Evolutionary conservation across 2,113 vertebrate species (phyloP).

Genomic region (Xiphophorus couchianus): DNA sequence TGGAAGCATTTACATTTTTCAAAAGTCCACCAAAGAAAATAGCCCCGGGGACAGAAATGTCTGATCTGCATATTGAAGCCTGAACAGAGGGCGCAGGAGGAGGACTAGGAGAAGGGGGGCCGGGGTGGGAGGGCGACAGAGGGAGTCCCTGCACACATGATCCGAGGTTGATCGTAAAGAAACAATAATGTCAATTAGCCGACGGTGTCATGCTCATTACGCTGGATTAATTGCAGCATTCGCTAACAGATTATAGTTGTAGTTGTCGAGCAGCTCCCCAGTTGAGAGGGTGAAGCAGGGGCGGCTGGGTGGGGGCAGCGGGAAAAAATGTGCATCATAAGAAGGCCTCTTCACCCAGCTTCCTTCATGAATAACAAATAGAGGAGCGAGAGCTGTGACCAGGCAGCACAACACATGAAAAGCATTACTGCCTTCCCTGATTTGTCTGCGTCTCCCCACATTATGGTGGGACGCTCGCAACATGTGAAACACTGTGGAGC

Average conservation of each 20-base stretch:
- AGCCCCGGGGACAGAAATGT: slow-evolving; percentile 72
- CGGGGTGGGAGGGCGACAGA: slow-evolving; percentile 11
- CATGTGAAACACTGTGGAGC: slow-evolving; percentile 33
- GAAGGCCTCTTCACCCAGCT: slow-evolving; percentile 78
- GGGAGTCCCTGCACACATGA: slow-evolving; percentile 31
- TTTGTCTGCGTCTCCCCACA: slow-evolving; percentile 61
- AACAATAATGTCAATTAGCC: slow-evolving; percentile 64
- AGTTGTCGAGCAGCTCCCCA: slow-evolving; percentile 36
- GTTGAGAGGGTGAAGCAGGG: slow-evolving; percentile 19
- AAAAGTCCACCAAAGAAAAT: slow-evolving; percentile 79
- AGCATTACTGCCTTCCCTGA: slow-evolving; percentile 77
- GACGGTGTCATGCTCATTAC: slow-evolving; percentile 45
- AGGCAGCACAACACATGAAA: slow-evolving; percentile 78
- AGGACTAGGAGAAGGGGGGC: neutral
- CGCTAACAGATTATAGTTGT: slow-evolving; percentile 49
- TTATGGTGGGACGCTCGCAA: slow-evolving; percentile 47
- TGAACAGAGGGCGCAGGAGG: slow-evolving; percentile 51
- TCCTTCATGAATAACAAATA: slow-evolving; percentile 84
- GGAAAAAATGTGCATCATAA: slow-evolving; percentile 72
- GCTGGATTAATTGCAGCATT: slow-evolving; percentile 47
- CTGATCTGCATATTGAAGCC: slow-evolving; percentile 74
- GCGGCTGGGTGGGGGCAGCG: slow-evolving; percentile 40
- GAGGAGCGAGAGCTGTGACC: slow-evolving; percentile 67
- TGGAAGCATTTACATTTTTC: slow-evolving; percentile 76
- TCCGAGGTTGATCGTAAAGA: slow-evolving; percentile 50